Evolutionary conservation across 2,113 vertebrate genomes (phyloP).

Genomic region (Paratilapia polleni): DNA sequence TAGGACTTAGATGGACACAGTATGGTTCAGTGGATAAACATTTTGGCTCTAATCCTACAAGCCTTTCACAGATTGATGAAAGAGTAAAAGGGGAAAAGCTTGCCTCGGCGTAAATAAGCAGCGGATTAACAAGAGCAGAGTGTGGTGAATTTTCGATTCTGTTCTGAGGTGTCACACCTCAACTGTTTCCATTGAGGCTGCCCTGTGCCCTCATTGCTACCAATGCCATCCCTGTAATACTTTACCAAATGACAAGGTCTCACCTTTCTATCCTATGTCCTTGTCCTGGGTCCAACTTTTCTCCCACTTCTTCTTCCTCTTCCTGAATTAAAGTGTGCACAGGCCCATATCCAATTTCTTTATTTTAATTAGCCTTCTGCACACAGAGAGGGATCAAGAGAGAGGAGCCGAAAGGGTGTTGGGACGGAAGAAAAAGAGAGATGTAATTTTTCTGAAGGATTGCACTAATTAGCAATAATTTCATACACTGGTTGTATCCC

Average conservation of each 20-base stretch:
- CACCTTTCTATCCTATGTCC: conserved; percentile 43
- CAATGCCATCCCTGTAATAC: conserved; percentile 33
- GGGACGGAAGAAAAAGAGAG: conserved; percentile 47
- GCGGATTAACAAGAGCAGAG: conserved; percentile 36
- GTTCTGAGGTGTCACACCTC: conserved; percentile 30
- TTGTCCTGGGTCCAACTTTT: conserved; percentile 49
- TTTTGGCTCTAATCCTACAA: conserved; percentile 34
- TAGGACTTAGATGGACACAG: conserved; percentile 3
- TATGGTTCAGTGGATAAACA: conserved; percentile 47
- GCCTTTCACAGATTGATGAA: conserved; percentile 57
- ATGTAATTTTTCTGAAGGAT: conserved; percentile 67
- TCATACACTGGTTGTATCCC: conserved; percentile 56
- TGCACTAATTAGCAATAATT: conserved; percentile 70
- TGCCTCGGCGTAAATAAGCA: conserved; percentile 50
- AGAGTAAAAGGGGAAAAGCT: conserved; percentile 43
- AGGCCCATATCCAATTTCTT: conserved; percentile 78
- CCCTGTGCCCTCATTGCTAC: conserved; percentile 28
- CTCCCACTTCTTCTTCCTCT: neutral
- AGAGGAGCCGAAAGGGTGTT: conserved; percentile 36
- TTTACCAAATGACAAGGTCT: conserved; percentile 43
- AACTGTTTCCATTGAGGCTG: conserved; percentile 34
- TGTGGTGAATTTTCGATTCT: conserved; percentile 40
- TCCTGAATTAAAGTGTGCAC: conserved; percentile 69
- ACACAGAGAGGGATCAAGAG: conserved; percentile 34
- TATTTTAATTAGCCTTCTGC: conserved; percentile 76